phyloP scores from a whole-genome alignment of 2,797 vertebrate species.

The Ataeniobius toweri region DNA sequence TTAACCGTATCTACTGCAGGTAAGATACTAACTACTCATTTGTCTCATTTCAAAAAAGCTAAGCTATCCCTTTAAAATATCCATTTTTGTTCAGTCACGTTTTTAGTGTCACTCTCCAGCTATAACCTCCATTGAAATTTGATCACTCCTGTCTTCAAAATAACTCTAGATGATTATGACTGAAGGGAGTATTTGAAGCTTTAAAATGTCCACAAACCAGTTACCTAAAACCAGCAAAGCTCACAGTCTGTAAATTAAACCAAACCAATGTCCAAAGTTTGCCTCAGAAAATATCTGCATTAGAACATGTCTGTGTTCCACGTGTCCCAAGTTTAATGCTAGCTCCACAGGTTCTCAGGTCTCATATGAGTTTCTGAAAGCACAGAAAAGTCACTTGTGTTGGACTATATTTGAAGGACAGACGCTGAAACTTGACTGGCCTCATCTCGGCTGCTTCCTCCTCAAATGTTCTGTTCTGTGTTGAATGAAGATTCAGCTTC shows the following conservation, averaged over 20 bases:
- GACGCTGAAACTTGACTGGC: slow-evolving; percentile 1
- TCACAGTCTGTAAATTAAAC: background rate
- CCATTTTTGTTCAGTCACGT: background rate
- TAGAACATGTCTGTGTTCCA: background rate
- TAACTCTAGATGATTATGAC: background rate
- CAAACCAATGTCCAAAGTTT: background rate
- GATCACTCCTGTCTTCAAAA: background rate
- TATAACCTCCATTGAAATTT: background rate
- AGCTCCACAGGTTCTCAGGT: background rate
- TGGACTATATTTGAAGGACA: background rate
- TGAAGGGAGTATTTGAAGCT: background rate
- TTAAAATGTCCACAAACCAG: background rate
- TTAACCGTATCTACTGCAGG: background rate
- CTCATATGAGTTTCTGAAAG: background rate
- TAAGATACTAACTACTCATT: background rate
- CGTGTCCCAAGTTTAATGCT: background rate
- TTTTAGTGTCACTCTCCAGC: background rate
- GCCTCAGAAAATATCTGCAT: background rate
- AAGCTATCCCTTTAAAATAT: too few relatives aligned
- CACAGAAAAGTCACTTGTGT: background rate
- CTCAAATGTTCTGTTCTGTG: slow-evolving; percentile 24
- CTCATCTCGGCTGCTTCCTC: slow-evolving; percentile 2
- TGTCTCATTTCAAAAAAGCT: background rate
- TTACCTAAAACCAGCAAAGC: background rate
- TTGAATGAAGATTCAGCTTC: slow-evolving; percentile 32